Evolutionary conservation across 1,140 invertebrate species (phyloP), one percentile per base, ranked within the genome.

Genomic region (Ceratitis capitata): DNA sequence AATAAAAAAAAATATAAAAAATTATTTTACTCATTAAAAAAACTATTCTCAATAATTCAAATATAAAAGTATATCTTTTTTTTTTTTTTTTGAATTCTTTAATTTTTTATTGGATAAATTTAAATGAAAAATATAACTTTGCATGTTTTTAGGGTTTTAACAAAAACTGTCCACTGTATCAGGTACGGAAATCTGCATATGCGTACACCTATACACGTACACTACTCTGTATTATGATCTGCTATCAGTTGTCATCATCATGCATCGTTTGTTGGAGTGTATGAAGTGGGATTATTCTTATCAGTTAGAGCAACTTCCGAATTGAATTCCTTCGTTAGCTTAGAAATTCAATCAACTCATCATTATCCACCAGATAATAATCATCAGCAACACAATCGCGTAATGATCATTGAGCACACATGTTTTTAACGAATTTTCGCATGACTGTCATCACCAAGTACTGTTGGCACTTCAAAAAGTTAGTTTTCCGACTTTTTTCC

Each of bases 271-370:
- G 19, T 23, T 42, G 23, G n/a, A 78, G 69, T 78, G n/a, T 45
- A 78, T 78, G 39, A n/a, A n/a, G n/a, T n/a, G n/a, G n/a, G 69
- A 78, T 78, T 26, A 78, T 78, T 39, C 69, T 78, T 78, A 78
- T 45, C 69, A 47, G 64, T 32, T 39, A 19, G 64, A 42, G 64
- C 35, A 39, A 69, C 69, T 78, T 45, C 19, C 1, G 32, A 78
- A 78, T 47, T 10, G 69, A 47, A 26, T 78, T 2, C n/a, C 69
- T 78, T 45, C 39, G 35, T 78, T 78, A 78, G 35, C 69, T 45
- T 6, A n/a, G 39, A 32, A 42, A 78, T 78, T 78, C 69, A 45
- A 42, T 78, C 35, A 69, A 19, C n/a, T 23, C 42, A 2, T 78
- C 69, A 26, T 61, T 12, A 29, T 32, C 56, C 23, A 26, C 56